These are phyloP conservation scores for Hycleus cichorii DNA, from an alignment of 1,140 invertebrate genomes.

Conservation along the genomic window DNA sequence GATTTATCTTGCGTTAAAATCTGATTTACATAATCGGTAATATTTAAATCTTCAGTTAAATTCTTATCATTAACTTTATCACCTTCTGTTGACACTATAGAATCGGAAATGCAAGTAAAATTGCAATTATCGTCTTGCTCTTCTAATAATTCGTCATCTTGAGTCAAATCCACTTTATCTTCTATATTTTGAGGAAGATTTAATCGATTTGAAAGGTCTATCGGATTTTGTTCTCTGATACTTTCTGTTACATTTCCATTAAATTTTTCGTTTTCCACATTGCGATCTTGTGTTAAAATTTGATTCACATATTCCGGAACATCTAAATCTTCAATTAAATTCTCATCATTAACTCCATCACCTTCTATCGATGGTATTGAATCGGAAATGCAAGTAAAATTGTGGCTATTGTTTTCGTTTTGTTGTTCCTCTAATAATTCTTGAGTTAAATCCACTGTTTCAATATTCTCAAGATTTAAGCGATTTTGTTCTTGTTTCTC, in stretches of 20 bases:
- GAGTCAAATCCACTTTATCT: too few species aligned
- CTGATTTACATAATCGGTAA: constrained; percentile 24
- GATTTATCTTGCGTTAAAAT: background rate
- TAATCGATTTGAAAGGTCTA: too few species aligned
- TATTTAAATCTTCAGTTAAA: constrained; percentile 4
- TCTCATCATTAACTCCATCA: background rate
- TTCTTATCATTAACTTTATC: background rate
- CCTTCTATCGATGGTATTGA: too few species aligned
- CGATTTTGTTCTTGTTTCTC: background rate
- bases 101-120: too few species aligned
- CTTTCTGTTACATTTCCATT: constrained; percentile 16
- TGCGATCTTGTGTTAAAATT: background rate
- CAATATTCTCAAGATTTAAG: background rate
- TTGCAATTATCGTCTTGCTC: background rate
- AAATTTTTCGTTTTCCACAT: background rate
- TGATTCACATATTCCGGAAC: constrained; percentile 24
- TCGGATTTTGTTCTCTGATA: background rate
- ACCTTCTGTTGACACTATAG: background rate
- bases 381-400: too few species aligned
- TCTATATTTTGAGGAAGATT: too few species aligned
- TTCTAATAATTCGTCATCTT: background rate
- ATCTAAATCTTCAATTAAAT: constrained; percentile 2
- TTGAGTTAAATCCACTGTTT: background rate
- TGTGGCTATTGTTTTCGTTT: too few species aligned
- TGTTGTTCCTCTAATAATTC: too few species aligned